Percentiles rank a stretch among this genome's conserved stretches.
Conservation (phyloP, 2,888 invertebrate species). For the Acrocera orbiculus region DNA sequence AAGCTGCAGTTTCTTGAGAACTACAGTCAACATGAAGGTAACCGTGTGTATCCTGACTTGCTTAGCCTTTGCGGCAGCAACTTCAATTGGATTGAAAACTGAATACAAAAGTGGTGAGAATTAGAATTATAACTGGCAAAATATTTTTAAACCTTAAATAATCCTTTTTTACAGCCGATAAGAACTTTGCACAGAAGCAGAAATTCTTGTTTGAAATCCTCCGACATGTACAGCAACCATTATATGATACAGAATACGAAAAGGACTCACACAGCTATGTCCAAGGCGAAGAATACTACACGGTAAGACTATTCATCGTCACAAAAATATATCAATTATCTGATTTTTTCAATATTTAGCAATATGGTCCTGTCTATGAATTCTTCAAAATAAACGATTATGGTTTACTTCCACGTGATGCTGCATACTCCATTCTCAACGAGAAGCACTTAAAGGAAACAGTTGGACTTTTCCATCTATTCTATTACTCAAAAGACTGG, state of each 20-base stretch:
- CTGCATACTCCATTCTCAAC: constrained; percentile 34
- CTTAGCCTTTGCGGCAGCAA: constrained; percentile 29
- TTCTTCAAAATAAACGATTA: constrained; percentile 12
- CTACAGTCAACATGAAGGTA: constrained; percentile 32
- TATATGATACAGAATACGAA: constrained; percentile 5
- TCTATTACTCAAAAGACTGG: constrained; percentile 43
- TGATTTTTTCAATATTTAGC: constrained; percentile 1
- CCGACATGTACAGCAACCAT: constrained; percentile 9
- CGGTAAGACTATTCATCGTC: no score
- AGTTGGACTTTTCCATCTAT: constrained; percentile 36
- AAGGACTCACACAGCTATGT: constrained; percentile 3
- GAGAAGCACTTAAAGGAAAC: constrained; percentile 35
- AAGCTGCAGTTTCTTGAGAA: background rate
- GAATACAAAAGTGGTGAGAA: constrained; percentile 11
- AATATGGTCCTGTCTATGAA: constrained; percentile 6
- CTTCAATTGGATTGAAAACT: constrained; percentile 6
- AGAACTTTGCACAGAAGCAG: constrained; percentile 27
- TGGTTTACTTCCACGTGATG: constrained; percentile 33
- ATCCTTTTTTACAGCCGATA: constrained; percentile 25
- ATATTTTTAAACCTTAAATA: background rate
- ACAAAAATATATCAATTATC: no score
- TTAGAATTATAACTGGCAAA: constrained; percentile 2
- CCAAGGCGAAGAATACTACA: constrained; percentile 6
- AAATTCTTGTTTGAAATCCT: constrained; percentile 27
- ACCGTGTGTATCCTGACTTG: constrained; percentile 32